phyloP scores from a whole-genome alignment of 1,140 invertebrate species.

The Ceratina japonica region DNA sequence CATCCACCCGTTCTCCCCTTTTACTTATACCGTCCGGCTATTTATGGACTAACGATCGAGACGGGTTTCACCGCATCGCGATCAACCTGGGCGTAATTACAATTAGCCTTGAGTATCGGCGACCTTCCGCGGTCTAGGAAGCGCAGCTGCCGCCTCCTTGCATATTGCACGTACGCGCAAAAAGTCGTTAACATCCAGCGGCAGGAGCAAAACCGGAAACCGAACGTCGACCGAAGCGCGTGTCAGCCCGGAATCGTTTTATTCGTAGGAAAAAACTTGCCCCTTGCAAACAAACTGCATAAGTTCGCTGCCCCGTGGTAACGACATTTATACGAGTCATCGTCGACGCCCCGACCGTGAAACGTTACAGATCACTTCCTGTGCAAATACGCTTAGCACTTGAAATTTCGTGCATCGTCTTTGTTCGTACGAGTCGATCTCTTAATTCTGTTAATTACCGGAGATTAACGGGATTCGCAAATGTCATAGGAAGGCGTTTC shows the following conservation, averaged over 20 bases:
- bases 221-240: background rate
- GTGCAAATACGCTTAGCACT: conserved; percentile 15
- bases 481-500: no score
- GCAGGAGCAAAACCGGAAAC: conserved; percentile 27
- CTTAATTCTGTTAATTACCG: background rate
- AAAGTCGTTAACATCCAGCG: conserved; percentile 44
- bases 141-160: conserved; percentile 39
- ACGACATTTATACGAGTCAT: conserved; percentile 36
- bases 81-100: conserved; percentile 61
- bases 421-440: background rate
- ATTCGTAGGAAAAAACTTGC: background rate
- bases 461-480: background rate
- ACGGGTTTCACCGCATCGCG: conserved; percentile 52
- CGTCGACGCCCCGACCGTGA: background rate
- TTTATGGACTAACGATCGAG: conserved; percentile 46
- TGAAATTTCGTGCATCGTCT: background rate
- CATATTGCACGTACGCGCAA: background rate
- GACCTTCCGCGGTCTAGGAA: conserved; percentile 44
- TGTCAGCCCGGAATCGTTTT: conserved; percentile 33
- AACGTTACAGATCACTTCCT: background rate
- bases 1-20: conserved; percentile 37
- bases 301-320: background rate
- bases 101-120: conserved; percentile 57
- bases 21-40: conserved; percentile 27
- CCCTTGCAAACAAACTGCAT: conserved; percentile 24